phyloP scores from a whole-genome alignment of 2,797 vertebrate genomes.

The Macropus fuliginosus region DNA sequence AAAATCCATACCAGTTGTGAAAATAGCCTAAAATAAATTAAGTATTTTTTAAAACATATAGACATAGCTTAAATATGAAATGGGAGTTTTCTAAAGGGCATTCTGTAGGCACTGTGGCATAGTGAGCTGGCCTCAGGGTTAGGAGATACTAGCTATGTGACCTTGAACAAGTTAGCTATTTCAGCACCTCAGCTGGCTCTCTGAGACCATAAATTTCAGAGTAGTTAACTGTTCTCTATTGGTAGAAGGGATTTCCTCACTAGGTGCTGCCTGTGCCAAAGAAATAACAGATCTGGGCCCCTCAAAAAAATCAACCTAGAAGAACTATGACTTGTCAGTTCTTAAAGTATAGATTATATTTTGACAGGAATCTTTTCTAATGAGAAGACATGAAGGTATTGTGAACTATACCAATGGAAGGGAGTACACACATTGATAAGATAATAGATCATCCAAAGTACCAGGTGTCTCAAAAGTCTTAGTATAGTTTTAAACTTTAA shows the following conservation, averaged over 20 bases:
- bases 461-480: neutral
- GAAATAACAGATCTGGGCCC: neutral
- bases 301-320: neutral
- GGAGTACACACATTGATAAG: neutral
- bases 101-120: neutral
- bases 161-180: neutral
- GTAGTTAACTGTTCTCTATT: neutral
- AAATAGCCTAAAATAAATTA: conserved; percentile 59
- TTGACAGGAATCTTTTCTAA: neutral
- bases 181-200: neutral
- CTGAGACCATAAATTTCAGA: neutral
- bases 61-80: conserved; percentile 33
- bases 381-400: neutral
- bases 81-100: conserved; percentile 52
- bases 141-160: neutral
- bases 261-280: neutral
- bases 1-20: conserved; percentile 51
- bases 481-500: neutral
- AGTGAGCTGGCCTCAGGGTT: neutral
- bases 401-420: neutral
- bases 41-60: conserved; percentile 32
- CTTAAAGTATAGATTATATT: neutral
- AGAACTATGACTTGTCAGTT: neutral
- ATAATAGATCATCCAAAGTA: neutral
- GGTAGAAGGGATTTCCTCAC: neutral